Evolutionary conservation across 2,797 vertebrate species (phyloP), one percentile per base, ranked within the genome.

Genomic region (Epinephelus coioides): DNA sequence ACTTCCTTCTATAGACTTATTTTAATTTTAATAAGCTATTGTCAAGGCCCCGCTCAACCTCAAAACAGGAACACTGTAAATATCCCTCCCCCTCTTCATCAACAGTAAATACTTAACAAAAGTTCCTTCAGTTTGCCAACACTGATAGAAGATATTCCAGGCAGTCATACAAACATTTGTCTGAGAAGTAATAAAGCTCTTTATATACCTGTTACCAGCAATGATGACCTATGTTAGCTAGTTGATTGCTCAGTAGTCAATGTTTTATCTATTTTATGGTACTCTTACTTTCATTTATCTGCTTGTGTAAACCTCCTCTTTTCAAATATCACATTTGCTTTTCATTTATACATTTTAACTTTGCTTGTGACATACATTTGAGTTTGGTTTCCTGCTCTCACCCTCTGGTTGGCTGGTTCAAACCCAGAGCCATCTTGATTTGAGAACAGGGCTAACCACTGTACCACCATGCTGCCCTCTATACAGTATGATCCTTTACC

Each of bases 131-230:
- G 17, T 53, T 64, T 21, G 69, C 51, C 7, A 19, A 23, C 21
- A 55, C 67, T 74, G 40, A 62, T 10, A n/a, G 23, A 55, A 51
- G 17, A 27, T 40, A 71, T 54, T 10, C 12, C 46, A 78, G 66
- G 19, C 57, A 78, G 63, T 67, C 49, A 72, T 27, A 56, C 7
- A 61, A 43, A 34, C 13, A 73, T 47, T 61, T 46, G 12, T 76
- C 54, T 63, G 11, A 27, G 2, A 74, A n/a, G 71, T 50, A 47
- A 25, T 30, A 23, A 56, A 25, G 21, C 2, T 27, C 0, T 53
- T 50, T 40, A 27, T 8, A 25, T 25, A 30, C 21, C 6, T 11
- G n/a, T 56, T 3, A 43, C 6, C 13, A 59, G n/a, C 38, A 69
- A 3, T 44, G 2, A 43, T 6, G 2, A 49, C 14, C 18, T 2